Conservation (phyloP, 2,888 invertebrate genomes). For the Boloria euphrosyne region DNA sequence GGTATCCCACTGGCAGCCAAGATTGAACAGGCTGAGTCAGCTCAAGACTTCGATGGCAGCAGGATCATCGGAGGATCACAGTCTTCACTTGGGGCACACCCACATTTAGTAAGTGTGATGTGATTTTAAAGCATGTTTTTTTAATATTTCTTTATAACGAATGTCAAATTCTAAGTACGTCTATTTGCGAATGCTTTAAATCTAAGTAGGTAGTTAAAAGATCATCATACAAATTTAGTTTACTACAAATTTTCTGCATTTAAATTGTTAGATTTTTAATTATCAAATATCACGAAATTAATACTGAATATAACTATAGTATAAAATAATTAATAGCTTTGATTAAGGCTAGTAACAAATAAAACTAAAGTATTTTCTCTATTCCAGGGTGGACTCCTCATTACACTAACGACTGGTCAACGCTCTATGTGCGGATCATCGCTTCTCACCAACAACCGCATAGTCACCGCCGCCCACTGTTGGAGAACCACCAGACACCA, state of each 20-base stretch:
- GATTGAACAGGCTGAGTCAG: conserved; percentile 46
- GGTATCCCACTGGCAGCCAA: conserved; percentile 48
- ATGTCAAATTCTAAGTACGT: no score
- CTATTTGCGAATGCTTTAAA: no score
- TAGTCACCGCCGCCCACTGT: conserved; percentile 55
- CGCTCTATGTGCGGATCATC: conserved; percentile 57
- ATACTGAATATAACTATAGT: no score
- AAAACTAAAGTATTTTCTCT: not conserved
- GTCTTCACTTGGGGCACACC: no score
- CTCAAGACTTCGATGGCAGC: conserved; percentile 46
- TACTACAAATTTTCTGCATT: no score
- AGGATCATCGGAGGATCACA: conserved; percentile 48
- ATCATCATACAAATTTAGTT: no score
- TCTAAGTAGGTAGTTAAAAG: no score
- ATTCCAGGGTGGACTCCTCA: conserved; percentile 51
- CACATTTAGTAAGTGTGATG: no score
- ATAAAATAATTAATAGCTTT: no score
- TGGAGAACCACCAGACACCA: conserved; percentile 51
- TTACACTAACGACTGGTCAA: conserved; percentile 46
- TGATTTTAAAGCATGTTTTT: no score
- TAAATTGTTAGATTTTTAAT: no score
- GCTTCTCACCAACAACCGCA: conserved; percentile 50
- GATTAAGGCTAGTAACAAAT: not conserved
- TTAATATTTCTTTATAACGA: no score
- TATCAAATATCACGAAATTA: not conserved